Conservation (phyloP, 2,888 invertebrate species). For the Helobdella robusta region DNA sequence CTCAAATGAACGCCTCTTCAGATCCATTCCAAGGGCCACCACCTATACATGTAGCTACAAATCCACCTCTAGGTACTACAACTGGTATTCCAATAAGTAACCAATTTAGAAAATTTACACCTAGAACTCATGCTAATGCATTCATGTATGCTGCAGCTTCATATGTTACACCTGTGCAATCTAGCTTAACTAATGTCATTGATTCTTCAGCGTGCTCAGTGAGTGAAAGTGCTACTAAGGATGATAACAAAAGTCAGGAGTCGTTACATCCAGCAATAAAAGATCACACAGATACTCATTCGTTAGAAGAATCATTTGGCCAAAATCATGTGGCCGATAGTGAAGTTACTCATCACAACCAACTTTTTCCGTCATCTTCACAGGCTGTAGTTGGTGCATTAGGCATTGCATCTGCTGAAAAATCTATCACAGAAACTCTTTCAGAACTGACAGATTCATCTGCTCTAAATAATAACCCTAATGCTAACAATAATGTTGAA, state of each 20-base stretch:
- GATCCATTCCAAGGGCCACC: too few relatives aligned
- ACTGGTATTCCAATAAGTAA: slow-evolving; percentile 10
- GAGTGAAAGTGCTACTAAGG: too few relatives aligned
- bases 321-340: slow-evolving; percentile 10
- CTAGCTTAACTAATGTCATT: not conserved
- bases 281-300: too few relatives aligned
- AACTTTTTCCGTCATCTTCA: not conserved
- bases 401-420: too few relatives aligned
- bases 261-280: too few relatives aligned
- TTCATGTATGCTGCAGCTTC: not conserved
- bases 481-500: too few relatives aligned
- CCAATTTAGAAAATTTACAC: slow-evolving; percentile 17
- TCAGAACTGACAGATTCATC: too few relatives aligned
- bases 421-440: too few relatives aligned
- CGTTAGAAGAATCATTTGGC: not conserved
- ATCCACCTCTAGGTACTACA: slow-evolving; percentile 21
- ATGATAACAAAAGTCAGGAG: too few relatives aligned
- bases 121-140: not conserved
- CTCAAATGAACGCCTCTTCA: too few relatives aligned
- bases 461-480: too few relatives aligned
- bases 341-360: not conserved
- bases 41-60: too few relatives aligned
- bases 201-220: not conserved
- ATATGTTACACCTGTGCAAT: not conserved
- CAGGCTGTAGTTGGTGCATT: not conserved